Evolutionary conservation across 2,888 invertebrate genomes (phyloP).

Genomic region (Archaeoteleia sp.): DNA sequence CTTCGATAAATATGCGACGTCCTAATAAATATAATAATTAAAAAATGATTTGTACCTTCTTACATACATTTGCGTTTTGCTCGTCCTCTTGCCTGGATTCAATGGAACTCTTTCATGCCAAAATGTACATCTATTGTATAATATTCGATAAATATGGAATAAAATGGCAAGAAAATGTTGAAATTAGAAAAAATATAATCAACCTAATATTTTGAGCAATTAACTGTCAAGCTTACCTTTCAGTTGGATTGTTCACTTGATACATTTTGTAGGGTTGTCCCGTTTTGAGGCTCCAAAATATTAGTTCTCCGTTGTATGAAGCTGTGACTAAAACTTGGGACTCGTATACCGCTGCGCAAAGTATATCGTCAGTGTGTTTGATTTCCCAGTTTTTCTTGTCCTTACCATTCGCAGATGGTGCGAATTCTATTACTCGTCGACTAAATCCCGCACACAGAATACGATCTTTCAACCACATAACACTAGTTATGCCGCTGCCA

Average conservation of each 20-base stretch:
- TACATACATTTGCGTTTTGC: too few species aligned
- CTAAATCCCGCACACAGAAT: conserved; percentile 89
- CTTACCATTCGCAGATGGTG: conserved; percentile 77
- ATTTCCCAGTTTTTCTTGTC: conserved; percentile 84
- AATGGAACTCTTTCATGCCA: too few species aligned
- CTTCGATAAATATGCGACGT: too few species aligned
- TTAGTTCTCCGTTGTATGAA: conserved; percentile 86
- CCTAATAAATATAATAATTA: too few species aligned
- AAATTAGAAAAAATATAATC: too few species aligned
- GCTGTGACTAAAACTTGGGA: conserved; percentile 83
- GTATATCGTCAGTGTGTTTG: conserved; percentile 84
- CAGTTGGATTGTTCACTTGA: conserved; percentile 70
- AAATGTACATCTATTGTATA: too few species aligned
- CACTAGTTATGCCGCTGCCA: conserved; percentile 76
- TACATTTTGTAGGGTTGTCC: conserved; percentile 81
- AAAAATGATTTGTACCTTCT: too few species aligned
- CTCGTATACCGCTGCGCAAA: conserved; percentile 79
- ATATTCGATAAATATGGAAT: too few species aligned
- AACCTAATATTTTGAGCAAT: background rate
- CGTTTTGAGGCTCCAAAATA: conserved; percentile 89
- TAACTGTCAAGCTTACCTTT: conserved; percentile 60
- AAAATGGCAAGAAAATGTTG: too few species aligned
- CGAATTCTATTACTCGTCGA: conserved; percentile 82
- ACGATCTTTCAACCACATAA: conserved; percentile 77
- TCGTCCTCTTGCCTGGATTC: too few species aligned